phyloP scores from a whole-genome alignment of 2,113 vertebrate species.

The Pteronura brasiliensis region DNA sequence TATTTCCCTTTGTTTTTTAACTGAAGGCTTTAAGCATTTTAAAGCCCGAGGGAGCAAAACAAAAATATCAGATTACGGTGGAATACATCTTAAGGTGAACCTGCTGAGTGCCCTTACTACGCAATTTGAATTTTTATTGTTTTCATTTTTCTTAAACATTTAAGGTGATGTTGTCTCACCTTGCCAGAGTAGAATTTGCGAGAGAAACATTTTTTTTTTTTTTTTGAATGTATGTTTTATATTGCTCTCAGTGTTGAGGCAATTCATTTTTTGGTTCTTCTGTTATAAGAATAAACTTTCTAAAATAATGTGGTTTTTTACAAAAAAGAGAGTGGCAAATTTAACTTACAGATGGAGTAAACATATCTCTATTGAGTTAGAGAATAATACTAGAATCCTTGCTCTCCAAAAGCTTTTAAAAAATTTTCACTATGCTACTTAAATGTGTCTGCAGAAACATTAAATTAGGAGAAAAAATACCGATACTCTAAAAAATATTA shows the following conservation, averaged over 20 bases:
- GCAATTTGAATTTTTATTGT: background rate
- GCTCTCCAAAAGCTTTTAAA: background rate
- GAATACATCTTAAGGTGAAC: background rate
- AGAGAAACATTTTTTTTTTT: background rate
- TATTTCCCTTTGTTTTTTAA: background rate
- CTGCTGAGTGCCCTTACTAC: background rate
- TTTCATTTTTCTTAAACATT: background rate
- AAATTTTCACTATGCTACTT: background rate
- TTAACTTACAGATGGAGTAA: background rate
- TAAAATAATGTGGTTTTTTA: background rate
- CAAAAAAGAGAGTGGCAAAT: background rate
- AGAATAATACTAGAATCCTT: background rate
- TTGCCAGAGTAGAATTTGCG: background rate
- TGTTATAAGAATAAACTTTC: background rate
- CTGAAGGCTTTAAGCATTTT: background rate
- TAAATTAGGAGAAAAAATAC: background rate
- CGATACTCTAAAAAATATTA: background rate
- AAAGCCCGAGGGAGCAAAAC: background rate
- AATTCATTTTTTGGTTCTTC: background rate
- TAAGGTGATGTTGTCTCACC: background rate
- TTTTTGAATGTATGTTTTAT: background rate
- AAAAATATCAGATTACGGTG: background rate
- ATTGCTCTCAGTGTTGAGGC: background rate
- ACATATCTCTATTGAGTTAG: background rate
- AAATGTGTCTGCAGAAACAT: background rate